Evolutionary conservation across 2,888 invertebrate genomes (phyloP), one percentile per base, ranked within the genome.

Genomic region (Caenorhabditis angaria): DNA sequence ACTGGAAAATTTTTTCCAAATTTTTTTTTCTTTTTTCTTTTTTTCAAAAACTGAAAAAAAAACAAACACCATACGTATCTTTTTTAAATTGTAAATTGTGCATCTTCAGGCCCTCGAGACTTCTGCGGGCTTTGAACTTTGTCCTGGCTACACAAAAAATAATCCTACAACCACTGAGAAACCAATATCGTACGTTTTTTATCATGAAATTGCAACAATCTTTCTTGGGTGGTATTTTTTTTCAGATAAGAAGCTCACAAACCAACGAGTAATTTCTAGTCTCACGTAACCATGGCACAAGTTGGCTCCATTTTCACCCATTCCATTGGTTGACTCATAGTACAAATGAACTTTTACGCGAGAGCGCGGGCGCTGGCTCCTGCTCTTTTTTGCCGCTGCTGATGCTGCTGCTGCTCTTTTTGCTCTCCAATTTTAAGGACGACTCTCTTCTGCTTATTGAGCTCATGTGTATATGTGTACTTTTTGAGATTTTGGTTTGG

Each of bases 321-420:
- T n/a, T n/a, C n/a, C 41, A 41, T 41, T 18, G 14, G 41, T 18
- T 41, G 27, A 54, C 22, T 54, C 54, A 54, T 54, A 54, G 54
- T 54, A 27, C 54, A 54, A 25, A 54, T 54, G 54, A 25, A 54
- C 54, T 54, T 54, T 54, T 54, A 24, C 6, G 3, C n/a, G n/a
- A n/a, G n/a, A n/a, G n/a, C n/a, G n/a, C n/a, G n/a, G n/a, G n/a
- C 8, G 4, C 24, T 54, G 24, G 24, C 24, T 24, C 18, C 27
- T 25, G 51, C 51, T 48, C n/a, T 48, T n/a, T 10, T 5, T 48
- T 48, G 10, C 10, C n/a, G 10, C n/a, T 18, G 4, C 18, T 54
- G 18, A 5, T 27, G 27, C 54, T 25, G 10, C 5, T 27, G 8
- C 18, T n/a, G 54, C 18, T 54, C 18, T 54, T 27, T n/a, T 3